phyloP scores from a whole-genome alignment of 2,797 vertebrate species.

The Psittacula derbiana region DNA sequence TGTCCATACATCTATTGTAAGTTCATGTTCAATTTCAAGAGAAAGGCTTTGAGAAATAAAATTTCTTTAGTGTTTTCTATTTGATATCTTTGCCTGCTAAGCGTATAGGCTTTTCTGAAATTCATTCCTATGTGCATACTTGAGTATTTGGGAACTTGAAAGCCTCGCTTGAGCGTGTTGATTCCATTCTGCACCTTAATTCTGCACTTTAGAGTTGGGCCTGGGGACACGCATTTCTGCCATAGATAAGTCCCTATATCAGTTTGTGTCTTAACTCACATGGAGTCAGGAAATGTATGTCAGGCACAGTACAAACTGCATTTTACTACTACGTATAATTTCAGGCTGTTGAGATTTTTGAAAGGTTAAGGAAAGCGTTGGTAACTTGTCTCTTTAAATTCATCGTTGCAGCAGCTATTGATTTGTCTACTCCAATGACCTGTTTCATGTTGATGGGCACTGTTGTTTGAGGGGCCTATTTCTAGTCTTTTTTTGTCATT shows the following conservation, averaged over 20 bases:
- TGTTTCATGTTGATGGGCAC: neutral
- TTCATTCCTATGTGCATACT: neutral
- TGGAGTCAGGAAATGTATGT: neutral
- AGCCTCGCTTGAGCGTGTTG: neutral
- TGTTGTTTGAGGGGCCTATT: neutral
- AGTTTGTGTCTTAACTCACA: neutral
- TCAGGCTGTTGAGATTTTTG: neutral
- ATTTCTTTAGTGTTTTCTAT: neutral
- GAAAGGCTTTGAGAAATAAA: neutral
- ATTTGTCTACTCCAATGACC: neutral
- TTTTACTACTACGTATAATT: neutral
- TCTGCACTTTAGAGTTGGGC: neutral
- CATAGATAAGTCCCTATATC: neutral
- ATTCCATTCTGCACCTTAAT: neutral
- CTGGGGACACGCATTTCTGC: neutral
- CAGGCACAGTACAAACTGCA: neutral
- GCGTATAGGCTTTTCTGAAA: neutral
- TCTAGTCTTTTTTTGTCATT: neutral
- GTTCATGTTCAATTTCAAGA: neutral
- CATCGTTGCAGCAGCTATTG: neutral
- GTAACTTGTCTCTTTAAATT: neutral
- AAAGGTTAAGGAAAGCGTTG: neutral
- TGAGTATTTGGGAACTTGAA: neutral
- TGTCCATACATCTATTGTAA: neutral
- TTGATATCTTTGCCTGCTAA: neutral